These are phyloP conservation scores for Lasiurus cinereus DNA, from an alignment of 2,113 vertebrate genomes.

Conservation along the genomic window DNA sequence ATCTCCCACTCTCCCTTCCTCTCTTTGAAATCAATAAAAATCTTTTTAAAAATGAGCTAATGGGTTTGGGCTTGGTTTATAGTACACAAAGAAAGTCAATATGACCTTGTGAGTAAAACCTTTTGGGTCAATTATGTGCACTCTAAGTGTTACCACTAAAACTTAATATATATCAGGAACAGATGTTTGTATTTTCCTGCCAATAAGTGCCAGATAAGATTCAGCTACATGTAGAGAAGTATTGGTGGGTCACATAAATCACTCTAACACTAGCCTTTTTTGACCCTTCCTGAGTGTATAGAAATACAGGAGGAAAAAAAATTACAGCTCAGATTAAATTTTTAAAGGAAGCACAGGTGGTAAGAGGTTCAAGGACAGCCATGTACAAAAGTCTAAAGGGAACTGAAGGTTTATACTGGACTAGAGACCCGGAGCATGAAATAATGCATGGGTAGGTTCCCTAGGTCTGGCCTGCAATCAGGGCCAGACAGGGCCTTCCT, in stretches of 20 bases:
- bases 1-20: too few species aligned
- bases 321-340: not conserved
- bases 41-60: not conserved
- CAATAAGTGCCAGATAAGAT: not conserved
- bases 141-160: not conserved
- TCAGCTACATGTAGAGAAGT: not conserved
- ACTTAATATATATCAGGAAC: not conserved
- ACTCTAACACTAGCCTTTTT: not conserved
- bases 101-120: constrained; percentile 4
- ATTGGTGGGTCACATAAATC: not conserved
- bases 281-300: not conserved
- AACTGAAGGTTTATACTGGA: not conserved
- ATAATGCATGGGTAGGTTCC: too few species aligned
- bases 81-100: not conserved
- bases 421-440: not conserved
- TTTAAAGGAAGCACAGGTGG: not conserved
- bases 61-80: not conserved
- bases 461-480: too few species aligned
- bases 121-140: not conserved
- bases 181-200: not conserved
- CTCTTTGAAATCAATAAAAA: too few species aligned
- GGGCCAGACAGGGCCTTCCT: too few species aligned
- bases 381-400: not conserved
- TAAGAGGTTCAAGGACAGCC: not conserved
- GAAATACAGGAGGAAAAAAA: not conserved